Conservation (phyloP, 2,113 vertebrate species). For the Gorsachius goisagi region DNA sequence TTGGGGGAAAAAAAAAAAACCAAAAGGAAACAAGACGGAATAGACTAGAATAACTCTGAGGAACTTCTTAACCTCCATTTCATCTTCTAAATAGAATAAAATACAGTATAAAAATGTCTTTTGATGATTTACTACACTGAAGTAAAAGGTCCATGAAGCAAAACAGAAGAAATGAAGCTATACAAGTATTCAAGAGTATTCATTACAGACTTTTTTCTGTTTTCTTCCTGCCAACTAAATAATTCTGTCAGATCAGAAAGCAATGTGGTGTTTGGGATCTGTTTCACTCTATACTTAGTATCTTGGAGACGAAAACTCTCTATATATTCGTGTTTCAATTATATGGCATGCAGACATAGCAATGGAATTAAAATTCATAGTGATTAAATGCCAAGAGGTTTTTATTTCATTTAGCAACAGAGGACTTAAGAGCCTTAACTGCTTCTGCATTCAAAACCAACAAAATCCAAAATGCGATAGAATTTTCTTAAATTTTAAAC, state of each 20-base stretch:
- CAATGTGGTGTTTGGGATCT: not conserved
- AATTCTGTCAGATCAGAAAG: not conserved
- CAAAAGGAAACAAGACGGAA: not conserved
- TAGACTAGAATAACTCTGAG: not conserved
- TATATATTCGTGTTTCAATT: not conserved
- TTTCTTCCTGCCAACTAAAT: not conserved
- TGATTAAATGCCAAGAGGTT: not conserved
- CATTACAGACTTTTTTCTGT: not conserved
- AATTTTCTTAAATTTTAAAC: not conserved
- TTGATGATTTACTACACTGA: not conserved
- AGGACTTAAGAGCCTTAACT: not conserved
- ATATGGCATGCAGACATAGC: not conserved
- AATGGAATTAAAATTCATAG: not conserved
- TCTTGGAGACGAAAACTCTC: not conserved
- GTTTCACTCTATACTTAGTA: not conserved
- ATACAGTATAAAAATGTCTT: not conserved
- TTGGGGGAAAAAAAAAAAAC: rapidly evolving
- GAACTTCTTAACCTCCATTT: not conserved
- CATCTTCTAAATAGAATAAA: not conserved
- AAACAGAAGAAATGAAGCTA: not conserved
- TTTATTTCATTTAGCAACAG: not conserved
- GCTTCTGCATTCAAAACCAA: not conserved
- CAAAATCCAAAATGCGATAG: not conserved
- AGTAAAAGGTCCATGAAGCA: not conserved
- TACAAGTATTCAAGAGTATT: not conserved